phyloP scores from a whole-genome alignment of 2,113 vertebrate genomes.

The Tauraco erythrolophus region DNA sequence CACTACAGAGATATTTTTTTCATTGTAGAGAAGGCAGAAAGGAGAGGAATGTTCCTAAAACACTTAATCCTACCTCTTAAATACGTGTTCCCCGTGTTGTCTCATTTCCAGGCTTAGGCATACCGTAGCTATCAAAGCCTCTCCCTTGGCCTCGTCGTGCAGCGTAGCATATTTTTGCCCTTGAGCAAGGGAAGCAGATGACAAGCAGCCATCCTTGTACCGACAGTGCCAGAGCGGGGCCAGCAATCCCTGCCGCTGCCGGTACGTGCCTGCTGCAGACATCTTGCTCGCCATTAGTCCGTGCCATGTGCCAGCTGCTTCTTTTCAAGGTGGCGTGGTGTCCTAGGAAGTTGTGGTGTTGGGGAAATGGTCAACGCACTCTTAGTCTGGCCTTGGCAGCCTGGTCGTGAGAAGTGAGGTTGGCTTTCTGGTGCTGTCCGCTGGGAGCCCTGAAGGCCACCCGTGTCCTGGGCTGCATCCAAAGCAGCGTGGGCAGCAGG shows the following conservation, averaged over 20 bases:
- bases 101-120: not conserved
- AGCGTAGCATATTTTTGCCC: constrained; percentile 15
- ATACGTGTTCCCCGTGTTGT: not conserved
- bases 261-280: not conserved
- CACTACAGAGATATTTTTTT: no score
- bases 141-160: not conserved
- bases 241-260: not conserved
- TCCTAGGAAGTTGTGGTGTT: not conserved
- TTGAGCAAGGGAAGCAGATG: not conserved
- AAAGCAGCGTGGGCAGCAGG: no score
- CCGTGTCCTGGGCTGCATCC: no score
- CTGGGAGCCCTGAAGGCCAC: no score
- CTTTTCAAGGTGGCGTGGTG: not conserved
- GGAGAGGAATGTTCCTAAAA: not conserved
- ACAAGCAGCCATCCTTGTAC: not conserved
- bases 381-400: not conserved
- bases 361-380: not conserved
- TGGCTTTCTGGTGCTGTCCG: no score
- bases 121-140: not conserved
- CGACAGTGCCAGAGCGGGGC: not conserved
- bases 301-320: not conserved
- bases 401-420: not conserved
- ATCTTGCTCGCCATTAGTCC: not conserved
- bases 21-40: not conserved
- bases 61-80: not conserved